Conservation (phyloP, 2,888 invertebrate genomes). For the Scaptomyza parva region DNA sequence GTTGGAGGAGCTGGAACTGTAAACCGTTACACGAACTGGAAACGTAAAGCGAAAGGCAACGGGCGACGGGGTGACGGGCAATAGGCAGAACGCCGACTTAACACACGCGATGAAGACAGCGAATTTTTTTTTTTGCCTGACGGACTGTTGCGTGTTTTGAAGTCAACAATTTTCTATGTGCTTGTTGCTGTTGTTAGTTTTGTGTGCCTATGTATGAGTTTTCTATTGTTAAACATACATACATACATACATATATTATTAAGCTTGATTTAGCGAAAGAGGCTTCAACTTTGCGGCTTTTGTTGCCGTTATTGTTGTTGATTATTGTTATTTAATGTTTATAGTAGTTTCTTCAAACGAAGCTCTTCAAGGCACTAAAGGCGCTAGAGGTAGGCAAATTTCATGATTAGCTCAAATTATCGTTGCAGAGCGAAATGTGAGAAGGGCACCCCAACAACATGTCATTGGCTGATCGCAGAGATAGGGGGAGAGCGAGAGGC, state of each 20-base stretch:
- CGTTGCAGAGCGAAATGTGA: constrained; percentile 9
- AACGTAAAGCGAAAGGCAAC: background rate
- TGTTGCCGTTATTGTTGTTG: constrained; percentile 31
- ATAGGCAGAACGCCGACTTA: background rate
- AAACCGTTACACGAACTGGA: constrained; percentile 18
- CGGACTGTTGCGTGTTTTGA: constrained; percentile 76
- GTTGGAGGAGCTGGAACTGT: constrained; percentile 24
- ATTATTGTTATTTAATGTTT: constrained; percentile 74
- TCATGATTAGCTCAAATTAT: constrained; percentile 53
- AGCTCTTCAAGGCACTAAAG: constrained; percentile 24
- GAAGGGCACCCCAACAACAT: background rate
- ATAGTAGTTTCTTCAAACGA: constrained; percentile 51
- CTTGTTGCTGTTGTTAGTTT: constrained; percentile 30
- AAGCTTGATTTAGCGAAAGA: constrained; percentile 64
- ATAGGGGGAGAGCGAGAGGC: background rate
- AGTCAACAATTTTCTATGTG: constrained; percentile 64
- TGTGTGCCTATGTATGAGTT: constrained; percentile 4
- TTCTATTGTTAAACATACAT: constrained; percentile 3
- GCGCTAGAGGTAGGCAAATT: constrained; percentile 43
- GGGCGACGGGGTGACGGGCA: no score
- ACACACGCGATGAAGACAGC: constrained; percentile 52
- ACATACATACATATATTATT: constrained; percentile 43
- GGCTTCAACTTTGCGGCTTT: constrained; percentile 61
- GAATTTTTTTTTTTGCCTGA: constrained; percentile 54
- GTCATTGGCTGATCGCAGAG: constrained; percentile 10